Evolutionary conservation across 2,888 invertebrate species (phyloP).

Genomic region (Micropterix aruncella): DNA sequence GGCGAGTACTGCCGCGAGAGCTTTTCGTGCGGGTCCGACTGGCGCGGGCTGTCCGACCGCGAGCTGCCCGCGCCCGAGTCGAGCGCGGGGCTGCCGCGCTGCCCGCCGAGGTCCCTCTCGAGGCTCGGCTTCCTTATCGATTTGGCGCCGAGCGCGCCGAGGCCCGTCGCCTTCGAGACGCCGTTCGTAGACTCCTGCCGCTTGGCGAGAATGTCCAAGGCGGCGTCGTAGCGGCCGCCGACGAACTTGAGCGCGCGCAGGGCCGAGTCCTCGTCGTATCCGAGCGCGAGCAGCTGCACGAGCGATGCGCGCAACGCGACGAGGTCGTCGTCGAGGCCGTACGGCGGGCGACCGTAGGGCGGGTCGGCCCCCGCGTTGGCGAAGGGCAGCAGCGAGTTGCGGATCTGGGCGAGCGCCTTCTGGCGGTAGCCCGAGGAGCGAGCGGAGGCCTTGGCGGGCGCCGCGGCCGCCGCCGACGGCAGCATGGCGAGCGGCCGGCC

Average conservation of each 20-base stretch:
- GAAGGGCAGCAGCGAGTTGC: slow-evolving; percentile 69
- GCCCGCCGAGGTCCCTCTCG: slow-evolving; percentile 64
- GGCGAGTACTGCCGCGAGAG: slow-evolving; percentile 61
- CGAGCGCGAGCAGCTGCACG: slow-evolving; percentile 52
- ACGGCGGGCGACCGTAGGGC: slow-evolving; percentile 57
- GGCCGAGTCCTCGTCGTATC: slow-evolving; percentile 63
- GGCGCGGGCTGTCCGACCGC: slow-evolving; percentile 77
- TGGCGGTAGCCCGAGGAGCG: slow-evolving; percentile 71
- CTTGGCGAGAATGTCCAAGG: slow-evolving; percentile 52
- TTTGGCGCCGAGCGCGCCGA: slow-evolving; percentile 51
- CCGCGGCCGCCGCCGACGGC: slow-evolving; percentile 39
- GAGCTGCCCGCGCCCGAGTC: slow-evolving; percentile 83
- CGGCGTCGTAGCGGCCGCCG: slow-evolving; percentile 56
- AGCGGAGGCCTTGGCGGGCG: slow-evolving; percentile 44
- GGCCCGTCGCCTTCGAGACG: slow-evolving; percentile 35
- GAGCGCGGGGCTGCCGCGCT: slow-evolving; percentile 73
- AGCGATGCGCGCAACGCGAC: slow-evolving; percentile 48
- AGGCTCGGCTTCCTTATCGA: slow-evolving; percentile 78
- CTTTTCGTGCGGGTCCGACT: slow-evolving; percentile 48
- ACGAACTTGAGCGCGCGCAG: slow-evolving; percentile 53
- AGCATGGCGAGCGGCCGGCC: slow-evolving; percentile 43
- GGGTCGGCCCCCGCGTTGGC: slow-evolving; percentile 50
- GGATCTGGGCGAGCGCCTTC: slow-evolving; percentile 76
- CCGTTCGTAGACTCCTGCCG: slow-evolving; percentile 43
- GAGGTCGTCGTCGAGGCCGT: slow-evolving; percentile 49